Evolutionary conservation across 2,113 vertebrate genomes (phyloP).

Genomic region (Tychaedon coryphoeus): DNA sequence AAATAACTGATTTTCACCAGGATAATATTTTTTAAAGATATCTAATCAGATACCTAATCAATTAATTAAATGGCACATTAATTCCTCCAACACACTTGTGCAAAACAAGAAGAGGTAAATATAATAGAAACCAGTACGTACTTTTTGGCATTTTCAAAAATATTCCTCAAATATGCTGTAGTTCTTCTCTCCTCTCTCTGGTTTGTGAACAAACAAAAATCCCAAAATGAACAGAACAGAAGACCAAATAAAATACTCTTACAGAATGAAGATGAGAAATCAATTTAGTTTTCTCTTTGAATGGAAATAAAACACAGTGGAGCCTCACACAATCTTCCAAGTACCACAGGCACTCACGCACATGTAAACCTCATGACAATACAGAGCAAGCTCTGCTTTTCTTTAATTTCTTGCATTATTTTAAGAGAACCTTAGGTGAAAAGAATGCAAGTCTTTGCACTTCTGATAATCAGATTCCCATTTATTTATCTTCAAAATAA

Average conservation of each 20-base stretch:
- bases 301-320: background rate
- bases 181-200: constrained; percentile 79
- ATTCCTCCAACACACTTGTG: background rate
- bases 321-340: background rate
- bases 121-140: constrained; percentile 68
- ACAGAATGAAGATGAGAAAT: background rate
- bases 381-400: background rate
- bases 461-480: background rate
- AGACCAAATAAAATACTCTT: background rate
- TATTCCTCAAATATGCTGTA: constrained; percentile 70
- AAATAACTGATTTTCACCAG: background rate
- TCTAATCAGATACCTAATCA: background rate
- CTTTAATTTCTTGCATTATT: background rate
- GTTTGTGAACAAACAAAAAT: constrained; percentile 50
- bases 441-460: background rate
- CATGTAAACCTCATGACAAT: rapidly evolving
- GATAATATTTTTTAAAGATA: background rate
- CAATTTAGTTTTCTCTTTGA: background rate
- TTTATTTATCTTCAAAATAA: background rate
- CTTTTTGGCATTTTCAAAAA: constrained; percentile 88
- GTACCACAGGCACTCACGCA: background rate
- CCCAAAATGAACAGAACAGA: background rate
- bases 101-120: background rate
- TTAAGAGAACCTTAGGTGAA: background rate
- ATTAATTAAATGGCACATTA: background rate